Conservation (phyloP, 2,797 vertebrate genomes). For the Lacerta viridis region DNA sequence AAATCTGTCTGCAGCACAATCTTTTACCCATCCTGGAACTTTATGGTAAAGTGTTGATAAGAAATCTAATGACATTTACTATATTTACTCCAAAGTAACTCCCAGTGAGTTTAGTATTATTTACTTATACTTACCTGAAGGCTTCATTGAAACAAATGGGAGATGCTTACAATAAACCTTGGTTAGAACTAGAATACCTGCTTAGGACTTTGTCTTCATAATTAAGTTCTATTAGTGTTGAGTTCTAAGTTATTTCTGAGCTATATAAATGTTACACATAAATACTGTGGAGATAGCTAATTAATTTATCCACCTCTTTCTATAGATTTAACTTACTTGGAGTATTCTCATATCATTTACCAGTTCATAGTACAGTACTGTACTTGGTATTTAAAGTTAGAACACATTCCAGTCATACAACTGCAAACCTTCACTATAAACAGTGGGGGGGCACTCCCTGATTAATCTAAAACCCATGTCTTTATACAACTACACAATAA, state of each 20-base stretch:
- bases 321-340: neutral
- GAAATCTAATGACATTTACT: neutral
- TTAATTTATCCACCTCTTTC: neutral
- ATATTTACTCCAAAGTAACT: neutral
- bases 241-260: neutral
- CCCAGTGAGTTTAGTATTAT: neutral
- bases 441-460: neutral
- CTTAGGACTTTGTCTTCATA: neutral
- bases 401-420: neutral
- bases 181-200: neutral
- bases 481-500: neutral
- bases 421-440: neutral
- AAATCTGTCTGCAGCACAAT: neutral
- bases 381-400: neutral
- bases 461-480: neutral
- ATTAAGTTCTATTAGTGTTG: neutral
- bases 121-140: neutral
- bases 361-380: neutral
- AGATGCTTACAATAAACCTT: neutral
- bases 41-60: too few species aligned
- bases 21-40: too few species aligned
- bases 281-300: neutral
- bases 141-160: neutral
- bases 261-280: neutral
- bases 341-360: neutral